Percentiles rank a stretch among this genome's conserved stretches.
These are phyloP conservation scores for Vanessa tameamea DNA, from an alignment of 1,140 invertebrate species.

Conservation along the genomic window DNA sequence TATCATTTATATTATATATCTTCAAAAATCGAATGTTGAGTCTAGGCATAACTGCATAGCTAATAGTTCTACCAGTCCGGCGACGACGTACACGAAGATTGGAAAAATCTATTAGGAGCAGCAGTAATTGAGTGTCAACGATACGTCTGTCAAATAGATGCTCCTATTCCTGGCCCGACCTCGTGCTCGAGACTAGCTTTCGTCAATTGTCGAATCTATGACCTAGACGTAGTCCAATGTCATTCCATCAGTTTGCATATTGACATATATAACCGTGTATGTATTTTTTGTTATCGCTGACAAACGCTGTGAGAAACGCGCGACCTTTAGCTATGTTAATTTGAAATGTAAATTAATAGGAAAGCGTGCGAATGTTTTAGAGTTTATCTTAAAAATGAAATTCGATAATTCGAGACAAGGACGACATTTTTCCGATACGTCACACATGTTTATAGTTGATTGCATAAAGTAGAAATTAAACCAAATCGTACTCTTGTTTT, in stretches of 20 bases:
- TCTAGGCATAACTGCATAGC: constrained; percentile 2
- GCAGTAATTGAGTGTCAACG: constrained; percentile 18
- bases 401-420: background rate
- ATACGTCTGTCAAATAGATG: constrained; percentile 17
- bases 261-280: constrained; percentile 11
- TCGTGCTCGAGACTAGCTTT: constrained; percentile 40
- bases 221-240: constrained; percentile 42
- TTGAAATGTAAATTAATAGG: constrained; percentile 24
- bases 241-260: constrained; percentile 29
- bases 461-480: too few species aligned
- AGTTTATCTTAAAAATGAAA: background rate
- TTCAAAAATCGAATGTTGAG: background rate
- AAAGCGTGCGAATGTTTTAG: constrained; percentile 19
- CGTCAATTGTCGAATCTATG: constrained; percentile 41
- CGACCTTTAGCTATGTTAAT: constrained; percentile 26
- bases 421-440: background rate
- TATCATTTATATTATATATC: background rate
- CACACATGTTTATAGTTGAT: too few species aligned
- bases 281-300: constrained; percentile 9
- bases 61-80: background rate
- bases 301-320: constrained; percentile 11
- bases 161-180: constrained; percentile 37
- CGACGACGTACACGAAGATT: background rate
- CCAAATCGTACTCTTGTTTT: too few species aligned
- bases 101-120: constrained; percentile 5